Percentiles rank a stretch among this genome's conserved stretches.
Conservation (phyloP, 2,797 vertebrate species). For the Dicrostonyx torquatus region DNA sequence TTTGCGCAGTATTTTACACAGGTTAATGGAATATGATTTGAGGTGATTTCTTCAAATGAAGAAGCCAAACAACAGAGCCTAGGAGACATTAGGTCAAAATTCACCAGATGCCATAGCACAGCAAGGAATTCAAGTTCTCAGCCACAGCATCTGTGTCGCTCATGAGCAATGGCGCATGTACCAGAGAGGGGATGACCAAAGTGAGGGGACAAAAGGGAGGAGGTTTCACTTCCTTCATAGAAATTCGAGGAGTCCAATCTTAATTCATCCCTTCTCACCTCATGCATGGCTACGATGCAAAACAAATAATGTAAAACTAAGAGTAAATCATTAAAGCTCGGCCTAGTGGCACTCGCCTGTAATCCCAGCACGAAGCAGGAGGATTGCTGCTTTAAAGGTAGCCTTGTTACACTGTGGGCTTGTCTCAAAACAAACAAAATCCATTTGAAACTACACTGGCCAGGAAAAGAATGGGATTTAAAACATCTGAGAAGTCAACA, state of each 20-base stretch:
- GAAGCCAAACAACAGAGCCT: not conserved
- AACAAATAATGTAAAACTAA: not conserved
- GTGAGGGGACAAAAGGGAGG: too few species aligned
- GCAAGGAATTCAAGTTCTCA: not conserved
- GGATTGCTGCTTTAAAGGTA: not conserved
- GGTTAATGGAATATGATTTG: not conserved
- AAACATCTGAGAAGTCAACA: not conserved
- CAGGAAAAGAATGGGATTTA: not conserved
- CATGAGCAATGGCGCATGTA: not conserved
- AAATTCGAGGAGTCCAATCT: not conserved
- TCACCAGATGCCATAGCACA: not conserved
- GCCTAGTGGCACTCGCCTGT: not conserved
- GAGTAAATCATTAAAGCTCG: not conserved
- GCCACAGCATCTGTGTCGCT: not conserved
- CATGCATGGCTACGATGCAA: not conserved
- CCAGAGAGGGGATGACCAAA: not conserved
- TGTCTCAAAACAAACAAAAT: not conserved
- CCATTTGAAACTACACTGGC: not conserved
- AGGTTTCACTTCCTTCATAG: not conserved
- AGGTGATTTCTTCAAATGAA: not conserved
- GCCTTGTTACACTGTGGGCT: not conserved
- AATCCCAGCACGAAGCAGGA: not conserved
- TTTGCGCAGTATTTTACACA: not conserved
- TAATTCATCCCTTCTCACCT: not conserved
- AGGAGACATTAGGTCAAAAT: not conserved